Conservation (phyloP, 2,113 vertebrate species). For the Lamprotornis superbus region DNA sequence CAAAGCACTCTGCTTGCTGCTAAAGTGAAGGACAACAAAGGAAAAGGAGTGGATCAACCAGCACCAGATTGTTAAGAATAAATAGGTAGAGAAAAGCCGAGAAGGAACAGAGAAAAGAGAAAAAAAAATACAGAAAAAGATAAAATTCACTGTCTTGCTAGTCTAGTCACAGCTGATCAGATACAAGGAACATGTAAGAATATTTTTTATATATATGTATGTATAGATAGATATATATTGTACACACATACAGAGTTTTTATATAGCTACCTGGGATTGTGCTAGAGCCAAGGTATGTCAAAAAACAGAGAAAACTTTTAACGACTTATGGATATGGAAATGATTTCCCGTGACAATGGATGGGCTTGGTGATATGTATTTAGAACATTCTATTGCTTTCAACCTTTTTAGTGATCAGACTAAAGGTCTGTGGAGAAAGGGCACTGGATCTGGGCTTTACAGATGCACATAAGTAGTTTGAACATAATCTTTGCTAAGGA, state of each 20-base stretch:
- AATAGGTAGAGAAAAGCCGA: background rate
- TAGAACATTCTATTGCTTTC: background rate
- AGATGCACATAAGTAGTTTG: background rate
- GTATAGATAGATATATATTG: background rate
- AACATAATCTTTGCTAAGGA: background rate
- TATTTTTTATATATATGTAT: rapidly evolving
- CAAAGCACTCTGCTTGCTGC: background rate
- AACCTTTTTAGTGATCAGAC: background rate
- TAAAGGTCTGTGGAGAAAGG: background rate
- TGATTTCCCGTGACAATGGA: background rate
- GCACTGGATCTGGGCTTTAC: background rate
- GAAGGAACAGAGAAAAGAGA: background rate
- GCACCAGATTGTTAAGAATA: background rate
- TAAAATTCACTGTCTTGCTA: background rate
- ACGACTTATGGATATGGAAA: background rate
- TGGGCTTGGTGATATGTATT: background rate
- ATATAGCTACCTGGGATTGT: background rate
- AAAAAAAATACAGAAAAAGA: background rate
- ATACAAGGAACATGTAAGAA: background rate
- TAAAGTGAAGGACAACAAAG: background rate
- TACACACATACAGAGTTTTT: background rate
- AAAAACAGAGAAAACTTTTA: background rate
- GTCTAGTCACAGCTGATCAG: background rate
- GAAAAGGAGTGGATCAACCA: background rate
- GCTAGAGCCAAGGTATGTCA: background rate